Evolutionary conservation across 2,113 vertebrate genomes (phyloP), one percentile per base, ranked within the genome.

Genomic region (Thymallus thymallus): DNA sequence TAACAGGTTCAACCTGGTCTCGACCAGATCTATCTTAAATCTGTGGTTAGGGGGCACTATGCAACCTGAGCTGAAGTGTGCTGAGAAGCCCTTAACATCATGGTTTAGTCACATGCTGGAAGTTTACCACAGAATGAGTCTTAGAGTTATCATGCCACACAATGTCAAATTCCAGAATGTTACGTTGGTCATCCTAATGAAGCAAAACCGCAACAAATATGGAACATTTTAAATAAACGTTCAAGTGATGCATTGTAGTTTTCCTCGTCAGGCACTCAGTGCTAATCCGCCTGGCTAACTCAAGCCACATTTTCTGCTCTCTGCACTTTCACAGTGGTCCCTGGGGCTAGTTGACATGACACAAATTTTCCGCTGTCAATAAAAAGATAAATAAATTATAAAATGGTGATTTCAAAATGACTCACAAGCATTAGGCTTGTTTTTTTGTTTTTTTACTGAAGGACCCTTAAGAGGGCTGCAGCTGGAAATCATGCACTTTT

Each of bases 331-430:
- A 69, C 66, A 0, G 69, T 63, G 48, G 29, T 63, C 80, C 79
- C 66, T 1, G 18, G 61, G 79, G 81, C 76, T 23, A 26, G 35
- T 71, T 80, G 80, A 88, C 76, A 86, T 86, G 85, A 90, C 84
- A 86, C 83, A 86, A 82, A 86, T 84, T 85, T 92, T 90, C 89
- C 86, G 35, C 76, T 80, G 79, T 86, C 83, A 85, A 84, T 88
- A 75, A 90, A 89, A 78, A 84, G 48, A 75, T 76, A 73, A 78
- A 71, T 29, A 58, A 58, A 82, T 78, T 87, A 89, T 80, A 65
- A 87, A 74, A 78, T 64, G 61, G 56, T 72, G 68, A 88, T 79
- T 81, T 30, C 56, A 72, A 82, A 83, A 76, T 84, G 82, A 90
- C 82, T 87, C 85, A 86, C 71, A 71, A 76, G 64, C 76, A 71